These are phyloP conservation scores for Hassar affinis DNA, from an alignment of 2,113 vertebrate species.

Conservation along the genomic window DNA sequence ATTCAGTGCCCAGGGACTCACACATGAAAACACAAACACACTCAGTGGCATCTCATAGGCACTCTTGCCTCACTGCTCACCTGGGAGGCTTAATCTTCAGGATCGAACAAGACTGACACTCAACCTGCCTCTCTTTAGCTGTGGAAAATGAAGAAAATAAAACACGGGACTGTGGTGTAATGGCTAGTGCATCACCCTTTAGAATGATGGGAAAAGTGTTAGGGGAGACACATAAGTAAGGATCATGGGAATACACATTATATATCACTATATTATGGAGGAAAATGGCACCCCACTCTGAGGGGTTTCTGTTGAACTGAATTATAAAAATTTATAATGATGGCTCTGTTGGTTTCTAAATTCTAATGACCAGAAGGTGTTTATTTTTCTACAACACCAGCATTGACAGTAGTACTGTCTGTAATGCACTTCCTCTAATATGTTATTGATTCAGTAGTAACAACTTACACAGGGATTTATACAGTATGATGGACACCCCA, in stretches of 20 bases:
- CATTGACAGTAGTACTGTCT: background rate
- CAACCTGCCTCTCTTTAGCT: background rate
- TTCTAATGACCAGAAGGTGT: background rate
- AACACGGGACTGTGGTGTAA: background rate
- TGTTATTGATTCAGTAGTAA: background rate
- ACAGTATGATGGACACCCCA: background rate
- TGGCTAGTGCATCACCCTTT: background rate
- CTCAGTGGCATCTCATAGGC: slow-evolving; percentile 2
- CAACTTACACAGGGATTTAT: background rate
- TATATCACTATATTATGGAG: background rate
- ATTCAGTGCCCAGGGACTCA: slow-evolving; percentile 36
- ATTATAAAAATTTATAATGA: background rate
- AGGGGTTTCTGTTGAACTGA: background rate
- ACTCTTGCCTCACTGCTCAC: background rate
- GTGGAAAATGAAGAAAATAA: slow-evolving; percentile 10
- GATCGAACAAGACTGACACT: slow-evolving; percentile 9
- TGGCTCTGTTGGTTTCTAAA: background rate
- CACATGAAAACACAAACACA: slow-evolving; percentile 33
- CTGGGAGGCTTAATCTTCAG: slow-evolving; percentile 16
- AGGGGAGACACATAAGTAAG: background rate
- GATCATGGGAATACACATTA: background rate
- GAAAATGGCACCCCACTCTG: background rate
- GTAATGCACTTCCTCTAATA: background rate
- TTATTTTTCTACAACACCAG: background rate
- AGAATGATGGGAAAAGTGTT: background rate